phyloP scores from a whole-genome alignment of 1,140 invertebrate genomes.

The Polypedilum vanderplanki region DNA sequence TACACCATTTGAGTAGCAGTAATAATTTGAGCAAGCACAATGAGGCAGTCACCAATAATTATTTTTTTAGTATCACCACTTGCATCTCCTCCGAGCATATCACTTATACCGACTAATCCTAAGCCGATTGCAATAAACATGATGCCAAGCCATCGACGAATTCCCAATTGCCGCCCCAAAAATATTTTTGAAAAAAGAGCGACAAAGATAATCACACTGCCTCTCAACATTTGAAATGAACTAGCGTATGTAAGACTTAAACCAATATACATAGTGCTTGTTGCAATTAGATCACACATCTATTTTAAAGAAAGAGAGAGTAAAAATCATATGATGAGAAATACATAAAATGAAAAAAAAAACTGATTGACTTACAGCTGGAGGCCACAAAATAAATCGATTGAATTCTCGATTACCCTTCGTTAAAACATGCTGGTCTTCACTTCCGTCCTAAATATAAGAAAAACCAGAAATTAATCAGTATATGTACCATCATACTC shows the following conservation, averaged over 20 bases:
- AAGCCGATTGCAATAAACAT: conserved; percentile 72
- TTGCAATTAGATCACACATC: conserved; percentile 49
- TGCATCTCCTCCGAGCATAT: conserved; percentile 41
- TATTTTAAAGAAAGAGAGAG: not conserved
- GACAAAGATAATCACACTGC: conserved; percentile 89
- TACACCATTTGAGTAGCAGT: conserved; percentile 89
- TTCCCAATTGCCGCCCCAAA: conserved; percentile 59
- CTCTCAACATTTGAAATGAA: conserved; percentile 95
- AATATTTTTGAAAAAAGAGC: conserved; percentile 85
- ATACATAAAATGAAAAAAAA: not conserved
- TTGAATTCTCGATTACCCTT: conserved; percentile 66
- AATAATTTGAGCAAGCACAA: conserved; percentile 85
- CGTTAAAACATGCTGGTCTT: conserved; percentile 52
- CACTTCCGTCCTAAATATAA: conserved; percentile 48
- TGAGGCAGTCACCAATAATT: conserved; percentile 85
- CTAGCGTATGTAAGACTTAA: conserved; percentile 87
- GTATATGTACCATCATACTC: too few species aligned
- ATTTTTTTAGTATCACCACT: conserved; percentile 64
- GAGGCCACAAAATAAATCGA: conserved; percentile 73
- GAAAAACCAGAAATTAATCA: too few species aligned
- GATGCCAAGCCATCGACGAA: conserved; percentile 79
- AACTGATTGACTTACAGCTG: conserved; percentile 59
- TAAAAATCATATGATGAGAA: not conserved
- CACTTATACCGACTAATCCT: conserved; percentile 61
- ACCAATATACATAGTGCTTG: conserved; percentile 84